A percentile compares a stretch with the other conserved stretches of the same genome.
phyloP scores from a whole-genome alignment of 1,140 invertebrate genomes.

The Trachelipus rathkii region DNA sequence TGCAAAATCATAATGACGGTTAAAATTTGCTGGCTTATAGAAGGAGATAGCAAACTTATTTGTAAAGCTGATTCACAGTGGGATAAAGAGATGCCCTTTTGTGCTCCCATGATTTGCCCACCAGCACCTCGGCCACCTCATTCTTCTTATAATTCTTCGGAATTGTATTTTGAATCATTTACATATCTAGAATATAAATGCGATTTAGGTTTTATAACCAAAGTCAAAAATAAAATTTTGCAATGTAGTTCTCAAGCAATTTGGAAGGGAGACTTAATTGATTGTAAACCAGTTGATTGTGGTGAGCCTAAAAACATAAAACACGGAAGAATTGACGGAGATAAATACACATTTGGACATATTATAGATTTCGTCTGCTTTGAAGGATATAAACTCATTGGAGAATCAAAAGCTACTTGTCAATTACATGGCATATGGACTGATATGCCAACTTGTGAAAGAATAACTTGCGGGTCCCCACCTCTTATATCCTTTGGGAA shows the following conservation, averaged over 20 bases:
- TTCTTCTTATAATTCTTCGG: constrained; percentile 41
- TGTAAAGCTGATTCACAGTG: constrained; percentile 36
- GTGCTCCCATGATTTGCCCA: constrained; percentile 38
- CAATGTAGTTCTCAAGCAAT: constrained; percentile 29
- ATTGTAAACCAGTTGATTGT: constrained; percentile 50
- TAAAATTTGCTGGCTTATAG: too few relatives aligned
- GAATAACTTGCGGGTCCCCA: constrained; percentile 45
- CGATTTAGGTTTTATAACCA: constrained; percentile 33
- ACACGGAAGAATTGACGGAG: constrained; percentile 45
- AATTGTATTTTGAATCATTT: constrained; percentile 38
- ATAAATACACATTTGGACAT: constrained; percentile 39
- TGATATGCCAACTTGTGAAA: constrained; percentile 44
- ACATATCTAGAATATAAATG: constrained; percentile 35
- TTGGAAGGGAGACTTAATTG: constrained; percentile 38
- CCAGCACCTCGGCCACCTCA: constrained; percentile 33
- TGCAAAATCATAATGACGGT: too few relatives aligned
- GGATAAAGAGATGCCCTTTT: constrained; percentile 40
- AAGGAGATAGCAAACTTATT: constrained; percentile 29
- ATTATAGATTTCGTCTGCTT: constrained; percentile 45
- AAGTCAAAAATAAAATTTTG: constrained; percentile 13
- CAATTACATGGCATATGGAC: constrained; percentile 48
- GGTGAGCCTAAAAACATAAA: constrained; percentile 47
- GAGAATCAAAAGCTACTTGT: constrained; percentile 45
- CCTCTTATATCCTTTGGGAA: constrained; percentile 42
- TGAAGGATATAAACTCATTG: constrained; percentile 46